Evolutionary conservation across 2,113 vertebrate species (phyloP).

Genomic region (Solea senegalensis): DNA sequence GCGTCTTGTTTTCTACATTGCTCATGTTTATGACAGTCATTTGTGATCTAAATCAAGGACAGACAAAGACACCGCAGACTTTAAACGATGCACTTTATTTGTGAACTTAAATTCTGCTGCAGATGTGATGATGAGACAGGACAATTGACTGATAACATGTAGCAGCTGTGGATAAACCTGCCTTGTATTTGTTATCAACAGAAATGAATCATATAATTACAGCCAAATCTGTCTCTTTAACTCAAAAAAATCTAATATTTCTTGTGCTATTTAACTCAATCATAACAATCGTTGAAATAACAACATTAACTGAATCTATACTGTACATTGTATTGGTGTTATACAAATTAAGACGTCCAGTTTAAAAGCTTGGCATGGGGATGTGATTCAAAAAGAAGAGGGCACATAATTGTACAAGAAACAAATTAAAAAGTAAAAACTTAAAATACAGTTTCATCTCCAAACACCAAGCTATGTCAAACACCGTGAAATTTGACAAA

Average conservation of each 20-base stretch:
- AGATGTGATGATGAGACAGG: not conserved
- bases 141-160: slow-evolving; percentile 21
- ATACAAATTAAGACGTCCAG: not conserved
- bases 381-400: not conserved
- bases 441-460: not conserved
- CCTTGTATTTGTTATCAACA: slow-evolving; percentile 24
- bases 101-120: slow-evolving; percentile 44
- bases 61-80: slow-evolving; percentile 2
- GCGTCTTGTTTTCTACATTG: slow-evolving; percentile 40
- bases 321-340: slow-evolving; percentile 3
- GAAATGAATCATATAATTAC: slow-evolving; percentile 22
- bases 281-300: not conserved
- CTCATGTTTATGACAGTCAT: slow-evolving; percentile 17
- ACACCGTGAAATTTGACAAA: not conserved
- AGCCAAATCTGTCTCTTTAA: slow-evolving; percentile 17
- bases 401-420: not conserved
- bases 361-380: not conserved
- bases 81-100: slow-evolving; percentile 70
- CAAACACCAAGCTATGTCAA: not conserved
- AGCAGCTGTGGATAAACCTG: slow-evolving; percentile 19
- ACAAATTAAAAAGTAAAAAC: slow-evolving; percentile 20
- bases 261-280: not conserved
- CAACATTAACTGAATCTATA: slow-evolving; percentile 5
- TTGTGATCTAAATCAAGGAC: slow-evolving; percentile 10
- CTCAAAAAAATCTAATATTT: slow-evolving; percentile 28